Conservation (phyloP, 53 echinoderm and acorn worm species). For the Arbacia lixula region DNA sequence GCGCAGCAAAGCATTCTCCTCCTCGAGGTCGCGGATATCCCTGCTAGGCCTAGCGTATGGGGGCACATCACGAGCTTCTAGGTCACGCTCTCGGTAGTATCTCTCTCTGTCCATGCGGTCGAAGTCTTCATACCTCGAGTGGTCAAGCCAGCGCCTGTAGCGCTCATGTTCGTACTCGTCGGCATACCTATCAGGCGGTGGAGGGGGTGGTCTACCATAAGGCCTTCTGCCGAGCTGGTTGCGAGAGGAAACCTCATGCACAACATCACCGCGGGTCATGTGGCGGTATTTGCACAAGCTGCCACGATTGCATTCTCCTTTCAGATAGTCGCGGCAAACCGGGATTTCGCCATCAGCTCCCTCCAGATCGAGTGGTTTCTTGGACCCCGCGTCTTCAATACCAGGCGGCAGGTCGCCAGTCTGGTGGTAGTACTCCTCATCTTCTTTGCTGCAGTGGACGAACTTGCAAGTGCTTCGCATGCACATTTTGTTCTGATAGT, state of each 20-base stretch:
- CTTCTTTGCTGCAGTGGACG: conserved; percentile 86
- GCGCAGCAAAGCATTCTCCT: conserved; percentile 81
- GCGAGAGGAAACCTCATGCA: conserved; percentile 73
- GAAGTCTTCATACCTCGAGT: conserved; percentile 71
- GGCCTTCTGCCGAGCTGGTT: conserved; percentile 15
- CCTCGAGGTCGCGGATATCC: conserved; percentile 80
- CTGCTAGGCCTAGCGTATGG: conserved; percentile 10
- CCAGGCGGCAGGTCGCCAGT: conserved; percentile 88
- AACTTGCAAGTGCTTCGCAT: conserved; percentile 81
- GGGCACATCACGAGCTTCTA: background rate
- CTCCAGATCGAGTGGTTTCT: background rate
- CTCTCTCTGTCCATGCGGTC: conserved; percentile 52
- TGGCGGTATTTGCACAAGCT: conserved; percentile 91
- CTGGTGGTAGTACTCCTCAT: conserved; percentile 90
- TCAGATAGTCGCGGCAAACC: conserved; percentile 87
- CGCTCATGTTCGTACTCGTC: conserved; percentile 78
- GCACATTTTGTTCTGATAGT: conserved; percentile 92
- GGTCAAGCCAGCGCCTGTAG: conserved; percentile 68
- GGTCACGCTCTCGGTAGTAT: conserved; percentile 23
- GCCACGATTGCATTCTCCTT: conserved; percentile 79
- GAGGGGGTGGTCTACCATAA: background rate
- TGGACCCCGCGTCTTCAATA: conserved; percentile 61
- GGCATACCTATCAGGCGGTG: conserved; percentile 23
- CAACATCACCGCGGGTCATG: conserved; percentile 88
- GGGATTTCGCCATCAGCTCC: conserved; percentile 74